Base-by-base conservation (phyloP, 1,140 invertebrate genomes). In the Colletes latitarsis region DNA sequence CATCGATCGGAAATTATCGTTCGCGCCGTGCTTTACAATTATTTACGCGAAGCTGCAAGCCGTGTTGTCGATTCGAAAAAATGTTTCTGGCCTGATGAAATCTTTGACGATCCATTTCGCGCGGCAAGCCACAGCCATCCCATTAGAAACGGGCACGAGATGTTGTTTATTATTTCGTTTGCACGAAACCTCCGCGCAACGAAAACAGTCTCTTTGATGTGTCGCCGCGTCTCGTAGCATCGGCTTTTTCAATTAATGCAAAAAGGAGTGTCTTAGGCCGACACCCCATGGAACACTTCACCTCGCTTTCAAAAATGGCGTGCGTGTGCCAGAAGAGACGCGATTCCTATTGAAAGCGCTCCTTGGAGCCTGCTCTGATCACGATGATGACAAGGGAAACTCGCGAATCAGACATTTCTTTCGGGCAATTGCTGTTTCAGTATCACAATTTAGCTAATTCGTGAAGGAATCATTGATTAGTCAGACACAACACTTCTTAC, bases 231-330 rank as follows among this genome's bases (percentile, higher is more conserved):
- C 64, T 77, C 84, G 83, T 79, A 76, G 70, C 88, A 89, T 89
- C 88, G 80, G 77, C 85, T 88, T 92, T 89, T 89, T 91, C 86
- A 92, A 92, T 92, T 89, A 90, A 92, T 87, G 82, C 78, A 81
- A 82, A 78, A 81, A 87, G 81, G 85, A 89, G 88, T 89, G 68
- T 86, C 86, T 85, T 88, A 71, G 62, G 62, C 68, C 76, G 66
- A 78, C 72, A 64, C 81, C 67, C 39, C 77, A 70, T 64, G 81
- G 69, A 81, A 81, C 81, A 64, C 69, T 88, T 80, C 79, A 68
- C 53, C 46, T 67, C 64, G 63, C 83, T 84, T 83, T 80, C 82
- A 74, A 89, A 89, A 82, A 84, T 88, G 80, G 79, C 86, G 79
- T 84, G 57, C 74, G 63, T 69, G 68, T n/a, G 67, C 80, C 64